phyloP scores from a whole-genome alignment of 2,888 invertebrate genomes.

The Odiellus spinosus region DNA sequence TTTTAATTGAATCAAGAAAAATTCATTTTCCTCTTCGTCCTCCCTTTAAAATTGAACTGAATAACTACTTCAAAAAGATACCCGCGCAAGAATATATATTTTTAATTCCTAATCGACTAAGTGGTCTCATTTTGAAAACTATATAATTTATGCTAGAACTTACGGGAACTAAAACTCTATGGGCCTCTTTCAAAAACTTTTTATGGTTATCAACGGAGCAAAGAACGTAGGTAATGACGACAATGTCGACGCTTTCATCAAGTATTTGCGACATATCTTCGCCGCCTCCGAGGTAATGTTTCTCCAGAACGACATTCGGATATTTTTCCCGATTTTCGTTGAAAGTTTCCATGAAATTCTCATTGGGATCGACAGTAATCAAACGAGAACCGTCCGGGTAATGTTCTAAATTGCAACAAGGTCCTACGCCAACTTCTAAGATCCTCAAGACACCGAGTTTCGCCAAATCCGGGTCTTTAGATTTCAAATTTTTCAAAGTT shows the following conservation, averaged over 20 bases:
- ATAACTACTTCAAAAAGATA: too few species aligned
- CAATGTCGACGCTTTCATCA: constrained; percentile 23
- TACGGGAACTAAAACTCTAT: constrained; percentile 20
- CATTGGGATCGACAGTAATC: constrained; percentile 20
- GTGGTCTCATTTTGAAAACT: too few species aligned
- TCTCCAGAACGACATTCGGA: constrained; percentile 9
- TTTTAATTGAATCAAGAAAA: too few species aligned
- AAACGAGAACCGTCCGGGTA: constrained; percentile 19
- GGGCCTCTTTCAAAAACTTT: constrained; percentile 22
- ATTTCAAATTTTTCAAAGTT: too few species aligned
- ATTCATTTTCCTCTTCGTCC: too few species aligned
- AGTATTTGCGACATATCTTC: constrained; percentile 22
- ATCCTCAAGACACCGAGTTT: constrained; percentile 13
- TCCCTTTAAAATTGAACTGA: too few species aligned
- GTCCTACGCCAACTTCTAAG: constrained; percentile 11
- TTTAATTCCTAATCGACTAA: too few species aligned
- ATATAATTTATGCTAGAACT: too few species aligned
- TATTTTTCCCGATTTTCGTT: constrained; percentile 10
- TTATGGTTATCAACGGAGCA: constrained; percentile 23
- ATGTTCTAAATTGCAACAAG: constrained; percentile 18
- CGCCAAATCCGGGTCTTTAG: too few species aligned
- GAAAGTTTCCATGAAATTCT: constrained; percentile 17
- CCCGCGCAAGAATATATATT: too few species aligned
- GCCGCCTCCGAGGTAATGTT: constrained; percentile 17
- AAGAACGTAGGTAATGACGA: constrained; percentile 24